A percentile compares a stretch with the other conserved stretches of the same genome.
These are phyloP conservation scores for Hipparchia sbordonii DNA, from an alignment of 2,888 invertebrate species.

Conservation along the genomic window DNA sequence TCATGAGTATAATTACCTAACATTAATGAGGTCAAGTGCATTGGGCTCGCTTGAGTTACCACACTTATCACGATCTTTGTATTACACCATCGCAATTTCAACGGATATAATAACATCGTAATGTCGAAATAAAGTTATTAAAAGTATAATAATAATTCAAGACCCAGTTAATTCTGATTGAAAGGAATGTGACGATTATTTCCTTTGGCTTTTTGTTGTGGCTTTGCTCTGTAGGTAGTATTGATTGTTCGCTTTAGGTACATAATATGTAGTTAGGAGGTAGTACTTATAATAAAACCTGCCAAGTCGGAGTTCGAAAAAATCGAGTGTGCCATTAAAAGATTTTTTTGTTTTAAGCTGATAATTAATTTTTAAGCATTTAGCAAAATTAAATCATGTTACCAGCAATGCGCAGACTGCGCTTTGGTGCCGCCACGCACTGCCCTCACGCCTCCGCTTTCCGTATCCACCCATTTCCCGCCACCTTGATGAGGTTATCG, in stretches of 20 bases:
- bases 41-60: conserved; percentile 46
- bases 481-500: too few relatives aligned
- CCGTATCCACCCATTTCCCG: too few relatives aligned
- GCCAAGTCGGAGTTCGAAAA: too few relatives aligned
- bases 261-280: too few relatives aligned
- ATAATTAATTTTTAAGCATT: too few relatives aligned
- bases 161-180: conserved; percentile 18
- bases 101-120: conserved; percentile 30
- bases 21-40: conserved; percentile 59
- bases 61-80: conserved; percentile 33
- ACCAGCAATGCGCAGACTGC: too few relatives aligned
- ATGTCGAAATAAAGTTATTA: conserved; percentile 31
- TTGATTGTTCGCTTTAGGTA: neutral
- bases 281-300: too few relatives aligned
- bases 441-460: too few relatives aligned
- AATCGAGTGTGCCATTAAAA: too few relatives aligned
- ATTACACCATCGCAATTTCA: conserved; percentile 30
- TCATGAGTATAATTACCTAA: conserved; percentile 52
- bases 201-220: neutral
- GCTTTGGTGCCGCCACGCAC: too few relatives aligned
- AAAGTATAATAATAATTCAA: conserved; percentile 12
- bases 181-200: conserved; percentile 18
- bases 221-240: neutral
- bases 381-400: too few relatives aligned
- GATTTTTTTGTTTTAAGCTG: too few relatives aligned